phyloP scores from a whole-genome alignment of 2,797 vertebrate genomes.

The Gila robusta region DNA sequence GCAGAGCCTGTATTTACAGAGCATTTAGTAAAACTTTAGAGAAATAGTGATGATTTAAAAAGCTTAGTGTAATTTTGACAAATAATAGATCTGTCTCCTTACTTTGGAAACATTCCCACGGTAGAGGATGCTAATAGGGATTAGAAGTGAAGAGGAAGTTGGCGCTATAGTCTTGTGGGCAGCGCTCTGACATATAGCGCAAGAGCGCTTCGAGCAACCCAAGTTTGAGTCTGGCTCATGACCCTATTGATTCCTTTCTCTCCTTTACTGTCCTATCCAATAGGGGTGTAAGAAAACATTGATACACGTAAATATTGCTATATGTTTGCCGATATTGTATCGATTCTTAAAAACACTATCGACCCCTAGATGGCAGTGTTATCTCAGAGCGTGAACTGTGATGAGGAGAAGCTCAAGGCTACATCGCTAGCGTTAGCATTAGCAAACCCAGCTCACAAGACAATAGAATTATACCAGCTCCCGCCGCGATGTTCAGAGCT shows the following conservation, averaged over 20 bases:
- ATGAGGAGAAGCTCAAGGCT: too few relatives aligned
- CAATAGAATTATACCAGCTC: too few relatives aligned
- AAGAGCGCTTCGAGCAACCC: neutral
- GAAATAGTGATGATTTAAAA: neutral
- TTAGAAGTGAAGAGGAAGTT: neutral
- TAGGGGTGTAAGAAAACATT: too few relatives aligned
- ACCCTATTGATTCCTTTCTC: neutral
- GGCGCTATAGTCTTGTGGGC: neutral
- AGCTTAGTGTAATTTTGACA: neutral
- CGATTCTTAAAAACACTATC: too few relatives aligned
- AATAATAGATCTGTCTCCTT: neutral
- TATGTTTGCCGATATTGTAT: too few relatives aligned
- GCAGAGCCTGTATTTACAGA: neutral
- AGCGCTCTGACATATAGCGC: neutral
- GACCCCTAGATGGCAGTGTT: too few relatives aligned
- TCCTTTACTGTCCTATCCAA: neutral
- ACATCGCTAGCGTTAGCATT: too few relatives aligned
- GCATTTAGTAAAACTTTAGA: neutral
- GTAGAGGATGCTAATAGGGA: neutral
- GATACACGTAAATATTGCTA: too few relatives aligned
- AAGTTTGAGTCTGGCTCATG: neutral
- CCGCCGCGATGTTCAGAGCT: too few relatives aligned
- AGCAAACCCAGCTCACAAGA: too few relatives aligned
- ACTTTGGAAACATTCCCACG: constrained; percentile 9
- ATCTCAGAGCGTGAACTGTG: too few relatives aligned